Base-by-base conservation (phyloP, 2,113 vertebrate species). In the Gyps fulvus region DNA sequence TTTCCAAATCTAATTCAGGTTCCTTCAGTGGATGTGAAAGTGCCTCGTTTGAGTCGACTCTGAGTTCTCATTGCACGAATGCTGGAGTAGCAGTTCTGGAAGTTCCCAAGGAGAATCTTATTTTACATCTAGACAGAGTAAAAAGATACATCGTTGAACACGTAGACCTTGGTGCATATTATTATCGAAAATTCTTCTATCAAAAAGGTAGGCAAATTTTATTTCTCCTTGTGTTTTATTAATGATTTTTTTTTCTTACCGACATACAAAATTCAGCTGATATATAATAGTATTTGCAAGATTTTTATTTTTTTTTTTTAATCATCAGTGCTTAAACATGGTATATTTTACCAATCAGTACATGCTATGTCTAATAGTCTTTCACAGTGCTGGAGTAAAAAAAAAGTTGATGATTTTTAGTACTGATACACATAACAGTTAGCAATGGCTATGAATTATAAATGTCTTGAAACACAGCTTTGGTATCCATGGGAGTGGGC, bases 101-200 rank as follows among this genome's bases (percentile, higher is more conserved):
- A 98, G 98, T 99, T 87, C 99, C 99, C 74, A 99, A 99, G 97
- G 99, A 99, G 65, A 98, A 98, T 95, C 97, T 98, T 54, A 98
- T 98, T 83, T 96, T 98, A 38, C 98, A 99, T 91, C 97, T 98
- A 18, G 99, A 99, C 92, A 98, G 99, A 94, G 98, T 98, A 87
- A 99, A 99, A 94, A 98, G 99, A 84, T 99, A 99, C 97, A 99
- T 99, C 0, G 99, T 99, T 93, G 99, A 99, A 88, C 99, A 99
- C 1, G 99, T 99, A 95, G 99, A 99, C 91, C 98, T 99, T 10
- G 99, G 99, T 45, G 98, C 99, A 63, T 99, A 99, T 97, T 99
- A 99, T 95, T 99, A 99, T 52, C 97, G 99, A 86, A 99, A 99
- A 93, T 99, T 99, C 96, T 99, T 99, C 98, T 99, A 99, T 94